Evolutionary conservation across 1,140 invertebrate species (phyloP), one percentile per base, ranked within the genome.

Genomic region (Acromyrmex echinatior): DNA sequence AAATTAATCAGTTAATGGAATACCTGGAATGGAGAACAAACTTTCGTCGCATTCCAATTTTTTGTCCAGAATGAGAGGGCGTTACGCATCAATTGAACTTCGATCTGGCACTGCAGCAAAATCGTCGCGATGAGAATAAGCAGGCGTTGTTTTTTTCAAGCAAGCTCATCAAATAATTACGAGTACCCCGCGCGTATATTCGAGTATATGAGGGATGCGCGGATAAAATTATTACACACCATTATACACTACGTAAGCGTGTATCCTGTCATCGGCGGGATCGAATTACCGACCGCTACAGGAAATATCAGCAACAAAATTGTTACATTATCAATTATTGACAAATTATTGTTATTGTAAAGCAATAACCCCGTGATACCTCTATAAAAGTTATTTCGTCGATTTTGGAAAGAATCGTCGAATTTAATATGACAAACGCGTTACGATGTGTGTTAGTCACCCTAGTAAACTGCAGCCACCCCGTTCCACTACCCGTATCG

Each of bases 401-500:
- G 45, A 1, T 70, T 21, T 39, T 9, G 5, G 10, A 39, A 39
- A 28, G 28, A 6, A 28, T 45, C 39, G 58, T 60, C 2, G 6
- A 66, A 78, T 12, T 65, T n/a, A 7, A 5, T 12, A 25, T 78
- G 76, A 78, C 39, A 14, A 53, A 70, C 28, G 68, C 16, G 63
- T 70, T 51, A 71, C n/a, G 14, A 14, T 81, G 14, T 4, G 39
- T 45, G 12, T 10, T 45, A 58, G 18, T 71, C 49, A 56, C 49
- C 49, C n/a, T 58, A 31, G 31, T 21, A 35, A 25, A 25, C 39
- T 16, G 6, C 14, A 21, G 39, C 39, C 51, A 28, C n/a, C 21
- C n/a, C 65, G 18, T 45, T 81, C 31, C 53, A 18, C 56, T 56
- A 51, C 53, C 5, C 18, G 18, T 84, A 84, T 84, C 18, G 80